A percentile compares a stretch with the other conserved stretches of the same genome.
phyloP scores from a whole-genome alignment of 2,888 invertebrate genomes.

The Leistus spinibarbis region DNA sequence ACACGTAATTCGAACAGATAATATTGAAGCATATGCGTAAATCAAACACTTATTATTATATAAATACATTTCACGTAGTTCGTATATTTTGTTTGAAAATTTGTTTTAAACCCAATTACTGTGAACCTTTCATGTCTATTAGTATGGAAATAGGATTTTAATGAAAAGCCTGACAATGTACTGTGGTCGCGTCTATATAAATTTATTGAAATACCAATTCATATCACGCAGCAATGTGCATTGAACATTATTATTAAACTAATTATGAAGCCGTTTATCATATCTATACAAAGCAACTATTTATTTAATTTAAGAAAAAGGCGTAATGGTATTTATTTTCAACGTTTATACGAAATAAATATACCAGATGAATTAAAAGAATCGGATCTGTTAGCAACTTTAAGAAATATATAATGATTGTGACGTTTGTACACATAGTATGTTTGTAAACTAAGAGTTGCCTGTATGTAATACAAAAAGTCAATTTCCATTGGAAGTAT shows the following conservation, averaged over 20 bases:
- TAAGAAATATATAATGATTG: too few relatives aligned
- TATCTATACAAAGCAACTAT: not conserved
- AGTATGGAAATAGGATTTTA: conserved; percentile 5
- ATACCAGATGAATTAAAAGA: too few relatives aligned
- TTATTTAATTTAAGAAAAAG: not conserved
- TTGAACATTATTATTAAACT: not conserved
- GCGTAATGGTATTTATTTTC: too few relatives aligned
- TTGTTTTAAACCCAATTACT: not conserved
- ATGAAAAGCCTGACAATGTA: not conserved
- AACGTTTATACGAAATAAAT: too few relatives aligned
- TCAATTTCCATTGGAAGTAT: too few relatives aligned
- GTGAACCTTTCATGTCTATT: conserved; percentile 5
- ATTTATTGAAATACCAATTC: not conserved
- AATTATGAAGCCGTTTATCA: not conserved
- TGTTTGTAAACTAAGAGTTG: too few relatives aligned
- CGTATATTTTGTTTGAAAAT: not conserved
- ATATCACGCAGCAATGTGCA: conserved; percentile 5
- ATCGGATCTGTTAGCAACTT: too few relatives aligned
- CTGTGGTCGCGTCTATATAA: conserved; percentile 1
- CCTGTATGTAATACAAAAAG: too few relatives aligned
- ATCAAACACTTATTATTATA: not conserved
- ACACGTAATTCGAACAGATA: not conserved
- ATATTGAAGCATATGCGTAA: not conserved
- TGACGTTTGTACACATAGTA: too few relatives aligned
- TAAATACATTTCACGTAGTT: not conserved